phyloP scores from a whole-genome alignment of 2,113 vertebrate genomes.

The Todiramphus chloris region DNA sequence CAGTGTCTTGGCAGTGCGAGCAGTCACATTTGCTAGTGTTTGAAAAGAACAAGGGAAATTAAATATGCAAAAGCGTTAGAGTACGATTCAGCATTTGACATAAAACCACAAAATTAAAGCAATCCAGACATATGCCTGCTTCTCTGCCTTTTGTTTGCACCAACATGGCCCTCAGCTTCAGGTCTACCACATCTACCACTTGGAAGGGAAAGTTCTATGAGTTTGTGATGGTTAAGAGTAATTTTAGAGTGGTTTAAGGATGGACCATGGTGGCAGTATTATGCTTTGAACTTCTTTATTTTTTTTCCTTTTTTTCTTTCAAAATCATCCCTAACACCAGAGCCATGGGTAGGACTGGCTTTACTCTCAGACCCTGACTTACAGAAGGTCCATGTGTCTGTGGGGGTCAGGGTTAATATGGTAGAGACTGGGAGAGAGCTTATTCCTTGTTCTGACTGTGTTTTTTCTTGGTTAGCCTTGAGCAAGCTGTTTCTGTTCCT shows the following conservation, averaged over 20 bases:
- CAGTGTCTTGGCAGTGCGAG: background rate
- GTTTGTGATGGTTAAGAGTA: background rate
- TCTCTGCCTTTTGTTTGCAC: background rate
- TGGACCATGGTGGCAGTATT: background rate
- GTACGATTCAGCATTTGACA: slow-evolving; percentile 4
- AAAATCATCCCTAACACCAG: background rate
- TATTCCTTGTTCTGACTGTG: background rate
- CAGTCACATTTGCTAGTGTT: slow-evolving; percentile 33
- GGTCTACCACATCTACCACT: background rate
- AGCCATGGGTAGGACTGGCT: background rate
- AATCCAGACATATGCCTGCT: background rate
- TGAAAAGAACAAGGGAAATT: slow-evolving; percentile 54
- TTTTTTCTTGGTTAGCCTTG: background rate
- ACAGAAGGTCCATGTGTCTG: background rate
- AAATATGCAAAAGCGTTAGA: slow-evolving; percentile 39
- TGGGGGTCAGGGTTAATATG: background rate
- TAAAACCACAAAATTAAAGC: slow-evolving; percentile 32
- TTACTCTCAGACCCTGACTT: background rate
- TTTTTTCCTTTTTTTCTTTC: background rate
- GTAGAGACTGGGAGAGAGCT: background rate
- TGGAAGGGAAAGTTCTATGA: background rate
- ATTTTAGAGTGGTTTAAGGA: background rate
- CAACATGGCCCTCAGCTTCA: background rate
- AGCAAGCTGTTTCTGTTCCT: background rate
- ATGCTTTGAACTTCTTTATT: background rate